Base-by-base conservation (phyloP, 2,113 vertebrate species). In the Ophthalmotilapia sp. region DNA sequence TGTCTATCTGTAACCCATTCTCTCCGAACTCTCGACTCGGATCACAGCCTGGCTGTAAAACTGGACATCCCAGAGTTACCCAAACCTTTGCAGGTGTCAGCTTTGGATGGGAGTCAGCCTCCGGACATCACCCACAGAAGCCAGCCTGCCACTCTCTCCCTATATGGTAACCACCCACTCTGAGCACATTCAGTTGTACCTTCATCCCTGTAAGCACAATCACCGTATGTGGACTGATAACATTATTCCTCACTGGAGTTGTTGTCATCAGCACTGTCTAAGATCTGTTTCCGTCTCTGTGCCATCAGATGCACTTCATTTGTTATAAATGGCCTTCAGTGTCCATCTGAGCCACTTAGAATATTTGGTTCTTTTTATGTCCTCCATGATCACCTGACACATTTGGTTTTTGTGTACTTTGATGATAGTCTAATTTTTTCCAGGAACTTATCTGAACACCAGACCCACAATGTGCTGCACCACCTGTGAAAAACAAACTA, bases 11-110 rank as follows among this genome's bases (percentile, higher is more conserved):
- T 33, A 19, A 62, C 58, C 58, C 2, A 3, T 62, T 62, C 58
- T 62, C 58, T 33, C 15, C 2, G 15, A 62, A 62, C 58, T 19
- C 29, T 62, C 0, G 2, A 62, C 58, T 33, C 5, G 3, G 56
- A 60, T 65, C 60, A 65, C 33, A 38, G 60, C 60, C 60, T 38
- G 60, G 60, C 60, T 65, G 31, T n/a, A 36, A 36, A 68, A 68
- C 33, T 9, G 31, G 11, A 68, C 36, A 42, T 42, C n/a, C 2
- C n/a, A 23, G 62, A 70, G 36, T 70, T 23, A 42, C 36, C 36
- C 62, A 23, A 5, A 40, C 62, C 62, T 40, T 40, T 70, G 36
- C n/a, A 70, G 36, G 60, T 13, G 17, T 65, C 31, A 65, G 60
- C 60, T 8, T 40, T 40, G 19, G n/a, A 40, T 21, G 33, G 62